Base-by-base conservation (phyloP, 2,888 invertebrate species). In the Gordius sp. region DNA sequence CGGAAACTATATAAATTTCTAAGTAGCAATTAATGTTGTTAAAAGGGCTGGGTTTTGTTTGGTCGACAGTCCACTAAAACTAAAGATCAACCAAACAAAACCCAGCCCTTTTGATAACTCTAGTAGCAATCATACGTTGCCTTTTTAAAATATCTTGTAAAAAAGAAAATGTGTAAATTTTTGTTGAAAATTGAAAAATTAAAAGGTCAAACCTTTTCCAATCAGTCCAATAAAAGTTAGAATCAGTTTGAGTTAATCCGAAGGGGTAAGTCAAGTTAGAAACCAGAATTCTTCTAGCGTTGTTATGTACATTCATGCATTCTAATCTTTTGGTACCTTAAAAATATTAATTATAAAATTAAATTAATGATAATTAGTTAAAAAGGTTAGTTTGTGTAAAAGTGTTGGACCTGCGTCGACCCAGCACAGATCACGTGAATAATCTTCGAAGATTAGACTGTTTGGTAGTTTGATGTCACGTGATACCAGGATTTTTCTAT, bases 351-450 rank as follows among this genome's bases (percentile, higher is more conserved):
- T n/a, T n/a, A n/a, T n/a, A n/a, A n/a, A n/a, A n/a, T n/a, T n/a
- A n/a, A n/a, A n/a, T n/a, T n/a, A n/a, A n/a, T n/a, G n/a, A n/a
- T n/a, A n/a, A n/a, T n/a, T n/a, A n/a, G n/a, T n/a, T n/a, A n/a
- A n/a, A n/a, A n/a, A n/a, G n/a, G n/a, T n/a, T n/a, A n/a, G n/a
- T n/a, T n/a, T n/a, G n/a, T n/a, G n/a, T n/a, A n/a, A n/a, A n/a
- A n/a, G n/a, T n/a, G n/a, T n/a, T n/a, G n/a, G 60, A 69, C 87
- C 89, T 26, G 93, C 91, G 71, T 97, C 93, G 0, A 86, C 81
- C 77, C 81, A 97, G 69, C 93, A 97, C 2, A 97, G 71, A 62
- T 87, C 79, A 24, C 47, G 58, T 16, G 52, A 20, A n/a, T 47
- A 4, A 20, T 47, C 47, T 13, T 47, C 47, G 20, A 93, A 79